Evolutionary conservation across 2,888 invertebrate species (phyloP), one percentile per base, ranked within the genome.

Genomic region (Trissolcus brochymenae): DNA sequence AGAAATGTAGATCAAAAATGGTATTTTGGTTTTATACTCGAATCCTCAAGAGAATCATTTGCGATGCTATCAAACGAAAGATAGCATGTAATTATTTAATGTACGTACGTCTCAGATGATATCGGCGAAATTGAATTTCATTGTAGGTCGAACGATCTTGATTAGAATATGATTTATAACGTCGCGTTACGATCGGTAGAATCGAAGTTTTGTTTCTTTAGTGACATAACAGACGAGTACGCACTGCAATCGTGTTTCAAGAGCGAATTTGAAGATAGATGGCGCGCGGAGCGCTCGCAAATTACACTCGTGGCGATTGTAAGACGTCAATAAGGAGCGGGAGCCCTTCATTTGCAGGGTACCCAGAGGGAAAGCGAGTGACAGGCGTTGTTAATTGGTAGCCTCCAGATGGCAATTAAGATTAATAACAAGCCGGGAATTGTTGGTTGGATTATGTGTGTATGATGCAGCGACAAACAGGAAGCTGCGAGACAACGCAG

Each of bases 381-480:
- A 87, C 86, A 86, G 85, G 84, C 85, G 85, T 86, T 86, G 85
- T 86, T 87, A 87, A 87, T 87, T 87, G 86, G 85, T 86, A 84
- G 82, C 80, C 83, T 84, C 82, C 82, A 84, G 86, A 87, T 87
- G 84, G 86, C 86, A 86, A 87, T 87, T 87, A 87, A 87, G 87
- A 87, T 87, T 87, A 87, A 87, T 87, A 87, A 87, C 86, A 84
- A 87, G 84, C 82, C 79, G 80, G 81, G 78, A 79, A 84, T 85
- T 81, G 82, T 80, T 79, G 83, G 80, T 75, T 79, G 60, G 60
- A 35, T 11, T 43, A 65, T 57, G 77, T 64, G 73, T 56, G 49
- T 66, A 76, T 53, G 65, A 57, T 16, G 50, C 59, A 40, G 56
- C 43, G 66, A 71, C 57, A 59, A 66, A 78, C 71, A 76, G 76